Percentiles rank a stretch among this genome's conserved stretches.
phyloP scores from a whole-genome alignment of 2,797 vertebrate species.

The Myotis myotis region DNA sequence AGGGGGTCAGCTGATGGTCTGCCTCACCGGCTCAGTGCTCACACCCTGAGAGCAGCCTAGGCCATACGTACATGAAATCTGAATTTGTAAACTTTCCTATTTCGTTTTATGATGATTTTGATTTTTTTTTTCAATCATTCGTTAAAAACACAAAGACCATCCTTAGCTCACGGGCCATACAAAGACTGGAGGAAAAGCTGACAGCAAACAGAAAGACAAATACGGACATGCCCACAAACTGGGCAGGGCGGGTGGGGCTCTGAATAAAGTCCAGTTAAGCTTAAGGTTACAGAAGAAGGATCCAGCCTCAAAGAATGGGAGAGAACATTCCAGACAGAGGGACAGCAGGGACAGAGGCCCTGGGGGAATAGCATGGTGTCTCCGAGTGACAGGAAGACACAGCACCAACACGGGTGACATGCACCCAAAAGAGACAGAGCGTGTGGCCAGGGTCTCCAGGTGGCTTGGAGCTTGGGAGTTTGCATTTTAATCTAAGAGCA shows the following conservation, averaged over 20 bases:
- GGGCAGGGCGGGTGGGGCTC: not conserved
- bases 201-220: not conserved
- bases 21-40: not conserved
- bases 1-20: not conserved
- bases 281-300: not conserved
- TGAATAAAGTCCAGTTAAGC: not conserved
- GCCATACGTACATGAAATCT: rapidly evolving
- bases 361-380: not conserved
- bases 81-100: not conserved
- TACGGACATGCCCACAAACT: rapidly evolving
- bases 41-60: not conserved
- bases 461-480: too few species aligned
- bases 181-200: not conserved
- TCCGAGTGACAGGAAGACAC: not conserved
- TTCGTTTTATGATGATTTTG: not conserved
- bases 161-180: not conserved
- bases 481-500: not conserved
- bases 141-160: not conserved
- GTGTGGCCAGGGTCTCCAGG: rapidly evolving
- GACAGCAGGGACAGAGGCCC: not conserved
- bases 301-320: not conserved
- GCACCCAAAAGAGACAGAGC: not conserved
- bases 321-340: not conserved
- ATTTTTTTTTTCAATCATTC: not conserved
- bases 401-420: rapidly evolving